Base-by-base conservation (phyloP, 2,797 vertebrate genomes). In the Arnoldichthys spilopterus region DNA sequence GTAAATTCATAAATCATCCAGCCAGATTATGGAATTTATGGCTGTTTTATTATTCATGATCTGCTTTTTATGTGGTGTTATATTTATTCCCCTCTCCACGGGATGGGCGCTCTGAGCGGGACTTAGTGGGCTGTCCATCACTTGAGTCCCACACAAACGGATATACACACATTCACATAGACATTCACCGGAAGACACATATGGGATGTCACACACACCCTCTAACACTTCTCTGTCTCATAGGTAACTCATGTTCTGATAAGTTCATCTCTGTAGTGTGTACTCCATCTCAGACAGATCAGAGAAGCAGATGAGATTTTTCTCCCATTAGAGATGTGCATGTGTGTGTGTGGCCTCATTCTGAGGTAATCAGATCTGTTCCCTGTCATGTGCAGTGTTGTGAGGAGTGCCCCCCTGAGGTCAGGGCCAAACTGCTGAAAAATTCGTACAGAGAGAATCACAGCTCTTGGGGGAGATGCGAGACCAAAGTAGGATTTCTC, bases 41-140 rank as follows among this genome's bases (percentile, higher is more conserved):
- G 88, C 90, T 93, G 88, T 91, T 95, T 93, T 92, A 94, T 94
- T 94, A 94, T 94, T 94, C 94, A 95, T 95, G 93, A 93, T 92
- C 88, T 90, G 88, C 89, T 92, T 93, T 94, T 94, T 93, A 93
- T 94, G 91, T 90, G 89, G 85, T 84, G 88, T 70, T 86, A 94
- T 93, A 94, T 94, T 93, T 93, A 93, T 94, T 87, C 79, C 85
- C 66, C 85, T 87, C 78, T 83, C 81, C 76, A 84, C 49, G 67
- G 79, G 77, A 85, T 77, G 73, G 74, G 70, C 47, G 86, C 85
- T 85, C 90, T 88, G 90, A 86, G 84, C 81, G 83, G 90, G 87
- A 91, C 89, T 90, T 88, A 89, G 88, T 76, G 62, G 79, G 82
- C 77, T 84, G 83, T 86, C 85, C 77, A 84, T 83, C 78, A 84